Evolutionary conservation across 1,140 invertebrate genomes (phyloP).

Genomic region (Drosophila nebulosa): DNA sequence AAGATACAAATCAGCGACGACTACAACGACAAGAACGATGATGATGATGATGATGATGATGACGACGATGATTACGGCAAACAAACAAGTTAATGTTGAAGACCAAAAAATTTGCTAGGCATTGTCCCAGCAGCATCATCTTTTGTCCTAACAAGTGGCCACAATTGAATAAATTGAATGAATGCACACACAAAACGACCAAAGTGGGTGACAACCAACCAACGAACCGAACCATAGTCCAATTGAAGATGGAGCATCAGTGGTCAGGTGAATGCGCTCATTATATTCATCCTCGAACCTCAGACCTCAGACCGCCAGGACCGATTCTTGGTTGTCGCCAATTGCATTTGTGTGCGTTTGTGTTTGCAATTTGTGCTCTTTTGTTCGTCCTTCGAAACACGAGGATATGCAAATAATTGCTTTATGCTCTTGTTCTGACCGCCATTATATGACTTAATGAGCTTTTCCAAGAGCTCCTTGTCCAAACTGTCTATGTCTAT

Average conservation of each 20-base stretch:
- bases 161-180: constrained; percentile 77
- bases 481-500: constrained; percentile 7
- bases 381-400: constrained; percentile 37
- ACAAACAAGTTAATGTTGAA: constrained; percentile 73
- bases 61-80: constrained; percentile 69
- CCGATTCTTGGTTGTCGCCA: constrained; percentile 1
- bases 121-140: constrained; percentile 41
- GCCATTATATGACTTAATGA: constrained; percentile 63
- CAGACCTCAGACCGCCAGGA: constrained; percentile 15
- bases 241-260: not conserved
- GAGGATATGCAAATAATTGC: constrained; percentile 73
- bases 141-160: constrained; percentile 73
- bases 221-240: not conserved
- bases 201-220: constrained; percentile 38
- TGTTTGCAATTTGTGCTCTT: constrained; percentile 62
- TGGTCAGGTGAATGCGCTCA: constrained; percentile 53
- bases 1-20: constrained; percentile 60
- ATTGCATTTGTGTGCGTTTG: constrained; percentile 3
- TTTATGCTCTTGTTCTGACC: constrained; percentile 61
- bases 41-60: constrained; percentile 44
- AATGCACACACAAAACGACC: constrained; percentile 33
- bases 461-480: constrained; percentile 38
- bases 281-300: constrained; percentile 13
- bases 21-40: constrained; percentile 20
- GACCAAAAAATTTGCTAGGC: constrained; percentile 49